Conservation (phyloP, 2,113 vertebrate species). For the Zosterops japonicus region DNA sequence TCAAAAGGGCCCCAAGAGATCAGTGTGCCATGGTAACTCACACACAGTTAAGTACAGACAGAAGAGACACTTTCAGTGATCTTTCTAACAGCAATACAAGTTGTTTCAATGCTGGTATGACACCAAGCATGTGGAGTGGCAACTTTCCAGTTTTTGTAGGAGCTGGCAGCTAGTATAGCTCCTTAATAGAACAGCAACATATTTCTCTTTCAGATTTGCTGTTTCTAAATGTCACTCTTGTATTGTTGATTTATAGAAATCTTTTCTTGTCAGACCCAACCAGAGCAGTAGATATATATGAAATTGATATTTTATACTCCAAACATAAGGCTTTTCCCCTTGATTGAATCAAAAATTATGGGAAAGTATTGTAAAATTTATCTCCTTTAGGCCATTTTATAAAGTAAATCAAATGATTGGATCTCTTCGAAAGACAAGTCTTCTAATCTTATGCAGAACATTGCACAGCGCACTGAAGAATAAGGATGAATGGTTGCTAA, state of each 20-base stretch:
- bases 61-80: neutral
- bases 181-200: slow-evolving; percentile 37
- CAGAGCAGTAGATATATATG: neutral
- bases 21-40: neutral
- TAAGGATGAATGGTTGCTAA: neutral
- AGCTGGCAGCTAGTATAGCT: slow-evolving; percentile 19
- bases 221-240: slow-evolving; percentile 49
- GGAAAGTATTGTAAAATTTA: neutral
- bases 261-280: neutral
- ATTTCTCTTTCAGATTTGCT: slow-evolving; percentile 44
- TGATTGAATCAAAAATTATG: neutral
- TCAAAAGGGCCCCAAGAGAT: neutral
- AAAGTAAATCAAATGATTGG: slow-evolving; percentile 10
- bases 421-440: neutral
- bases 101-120: neutral
- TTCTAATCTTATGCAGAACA: neutral
- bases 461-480: neutral
- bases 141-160: slow-evolving; percentile 35
- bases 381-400: neutral
- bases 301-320: neutral
- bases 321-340: neutral
- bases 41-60: neutral
- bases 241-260: slow-evolving; percentile 32
- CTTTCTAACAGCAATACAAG: neutral
- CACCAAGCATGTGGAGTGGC: neutral